Evolutionary conservation across 2,113 vertebrate species (phyloP).

Genomic region (Esox niger): DNA sequence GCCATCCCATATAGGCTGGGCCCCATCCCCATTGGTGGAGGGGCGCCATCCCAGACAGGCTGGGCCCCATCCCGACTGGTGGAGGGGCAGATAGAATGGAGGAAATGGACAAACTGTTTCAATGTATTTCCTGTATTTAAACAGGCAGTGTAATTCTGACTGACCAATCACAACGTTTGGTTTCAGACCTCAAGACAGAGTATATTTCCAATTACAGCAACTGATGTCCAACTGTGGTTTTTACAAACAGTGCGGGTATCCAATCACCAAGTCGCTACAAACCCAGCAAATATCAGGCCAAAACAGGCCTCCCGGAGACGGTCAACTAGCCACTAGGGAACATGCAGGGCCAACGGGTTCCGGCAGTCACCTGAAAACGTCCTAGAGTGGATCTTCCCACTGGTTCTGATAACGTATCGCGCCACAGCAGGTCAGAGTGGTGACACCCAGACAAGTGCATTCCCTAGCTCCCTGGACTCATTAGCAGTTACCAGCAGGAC

Average conservation of each 20-base stretch:
- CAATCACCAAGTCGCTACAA: conserved; percentile 12
- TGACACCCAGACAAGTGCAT: background rate
- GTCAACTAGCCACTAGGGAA: no score
- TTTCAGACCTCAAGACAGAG: no score
- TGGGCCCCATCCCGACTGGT: no score
- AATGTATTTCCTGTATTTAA: conserved; percentile 13
- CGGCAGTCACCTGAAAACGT: no score
- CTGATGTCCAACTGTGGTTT: conserved; percentile 50
- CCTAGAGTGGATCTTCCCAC: no score
- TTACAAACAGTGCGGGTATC: conserved; percentile 35
- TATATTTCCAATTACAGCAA: no score
- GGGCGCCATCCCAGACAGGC: no score
- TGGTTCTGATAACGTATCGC: no score
- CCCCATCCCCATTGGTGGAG: no score
- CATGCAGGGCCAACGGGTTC: background rate
- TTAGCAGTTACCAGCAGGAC: conserved; percentile 23
- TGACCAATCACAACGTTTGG: no score
- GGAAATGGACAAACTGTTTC: conserved; percentile 2
- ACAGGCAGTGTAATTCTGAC: conserved; percentile 30
- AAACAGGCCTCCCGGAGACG: background rate
- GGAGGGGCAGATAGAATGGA: background rate
- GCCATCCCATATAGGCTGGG: no score
- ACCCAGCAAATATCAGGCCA: background rate
- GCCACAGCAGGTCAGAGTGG: no score
- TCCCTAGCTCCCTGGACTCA: conserved; percentile 6